phyloP scores from a whole-genome alignment of 2,888 invertebrate species.

The Hydriomena furcata region DNA sequence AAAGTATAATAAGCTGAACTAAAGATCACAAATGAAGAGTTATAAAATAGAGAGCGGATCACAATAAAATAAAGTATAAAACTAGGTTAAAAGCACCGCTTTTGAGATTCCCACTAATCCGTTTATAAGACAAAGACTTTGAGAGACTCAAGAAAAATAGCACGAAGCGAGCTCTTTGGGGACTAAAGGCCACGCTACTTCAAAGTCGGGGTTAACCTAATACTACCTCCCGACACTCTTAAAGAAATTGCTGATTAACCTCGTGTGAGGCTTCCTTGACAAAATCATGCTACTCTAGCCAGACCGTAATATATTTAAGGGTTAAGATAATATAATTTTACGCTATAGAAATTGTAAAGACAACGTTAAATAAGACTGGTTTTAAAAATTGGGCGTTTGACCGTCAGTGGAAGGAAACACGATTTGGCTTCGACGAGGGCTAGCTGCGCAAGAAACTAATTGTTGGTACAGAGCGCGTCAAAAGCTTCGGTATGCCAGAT shows the following conservation, averaged over 20 bases:
- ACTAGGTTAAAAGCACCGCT: slow-evolving; percentile 29
- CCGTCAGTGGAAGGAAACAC: slow-evolving; percentile 37
- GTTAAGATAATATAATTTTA: background rate
- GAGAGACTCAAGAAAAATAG: slow-evolving; percentile 39
- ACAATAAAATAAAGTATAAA: slow-evolving; percentile 22
- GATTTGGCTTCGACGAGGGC: slow-evolving; percentile 34
- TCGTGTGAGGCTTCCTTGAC: slow-evolving; percentile 47
- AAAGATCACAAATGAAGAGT: slow-evolving; percentile 10
- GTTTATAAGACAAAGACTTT: slow-evolving; percentile 52
- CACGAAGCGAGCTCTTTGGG: slow-evolving; percentile 54
- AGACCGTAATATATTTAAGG: slow-evolving; percentile 37
- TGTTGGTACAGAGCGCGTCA: slow-evolving; percentile 52
- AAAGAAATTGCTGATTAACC: slow-evolving; percentile 60
- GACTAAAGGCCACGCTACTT: slow-evolving; percentile 54
- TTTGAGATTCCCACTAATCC: slow-evolving; percentile 40
- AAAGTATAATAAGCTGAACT: slow-evolving; percentile 17
- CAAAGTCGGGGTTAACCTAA: slow-evolving; percentile 59
- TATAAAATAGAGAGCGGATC: slow-evolving; percentile 4
- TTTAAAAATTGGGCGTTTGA: slow-evolving; percentile 31
- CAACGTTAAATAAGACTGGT: slow-evolving; percentile 18
- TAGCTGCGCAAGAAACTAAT: slow-evolving; percentile 53
- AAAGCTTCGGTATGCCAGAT: slow-evolving; percentile 49
- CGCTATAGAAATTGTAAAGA: too few relatives aligned
- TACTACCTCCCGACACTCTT: slow-evolving; percentile 55
- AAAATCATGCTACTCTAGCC: slow-evolving; percentile 35